Evolutionary conservation across 2,888 invertebrate genomes (phyloP), one percentile per base, ranked within the genome.

Genomic region (Thereva unica): DNA sequence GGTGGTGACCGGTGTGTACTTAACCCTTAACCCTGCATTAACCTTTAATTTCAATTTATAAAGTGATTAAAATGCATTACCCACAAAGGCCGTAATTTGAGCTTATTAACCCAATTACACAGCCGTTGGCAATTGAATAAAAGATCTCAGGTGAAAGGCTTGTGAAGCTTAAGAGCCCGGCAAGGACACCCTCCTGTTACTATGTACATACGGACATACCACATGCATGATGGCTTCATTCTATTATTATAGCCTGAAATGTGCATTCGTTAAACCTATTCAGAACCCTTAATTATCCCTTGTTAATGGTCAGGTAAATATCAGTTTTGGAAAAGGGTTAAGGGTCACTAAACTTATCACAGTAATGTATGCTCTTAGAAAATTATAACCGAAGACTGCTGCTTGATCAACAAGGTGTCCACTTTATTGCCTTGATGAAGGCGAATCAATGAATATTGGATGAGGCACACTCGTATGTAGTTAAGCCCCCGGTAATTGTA

Each of bases 51-150:
- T 61, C 61, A 61, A 61, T 61, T 61, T 61, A 61, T 61, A 61
- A 61, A 61, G 61, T 61, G 61, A 61, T 61, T 61, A 61, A 61
- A 61, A 61, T 61, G 61, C 61, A 61, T 61, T 61, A 61, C 64
- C 53, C 64, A 64, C 64, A 65, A 65, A 55, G 55, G 55, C 55
- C 49, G 49, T 65, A 65, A 65, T 65, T 65, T 49, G 54, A 65
- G 65, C 65, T 55, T 65, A 65, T 65, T 65, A 65, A 55, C 65
- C 65, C 65, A 65, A 65, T 65, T 65, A 65, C 45, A 65, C 55
- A 65, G 65, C 65, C 55, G 41, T 49, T 65, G 55, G 65, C 65
- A 55, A 65, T 64, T 64, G 64, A 64, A 64, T 64, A 49, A 65
- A 55, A 65, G 65, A 55, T 55, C 53, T 64, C 53, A 44, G 52